Percentiles rank a stretch among this genome's conserved stretches.
Evolutionary conservation across 2,113 vertebrate species (phyloP).

Genomic region (Synchiropus splendidus): DNA sequence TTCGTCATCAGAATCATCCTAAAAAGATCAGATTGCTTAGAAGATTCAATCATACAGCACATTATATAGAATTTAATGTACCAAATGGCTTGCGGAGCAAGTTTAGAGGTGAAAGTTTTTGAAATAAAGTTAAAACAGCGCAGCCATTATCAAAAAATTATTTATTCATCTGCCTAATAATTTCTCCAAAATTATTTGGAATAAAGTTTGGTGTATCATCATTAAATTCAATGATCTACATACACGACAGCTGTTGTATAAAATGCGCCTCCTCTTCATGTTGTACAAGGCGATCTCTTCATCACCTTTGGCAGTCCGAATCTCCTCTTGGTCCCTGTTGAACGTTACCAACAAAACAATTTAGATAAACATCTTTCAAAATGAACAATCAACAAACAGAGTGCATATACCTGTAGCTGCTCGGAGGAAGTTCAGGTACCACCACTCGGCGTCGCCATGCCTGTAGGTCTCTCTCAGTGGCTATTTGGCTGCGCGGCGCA

Average conservation of each 20-base stretch:
- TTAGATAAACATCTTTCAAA: neutral
- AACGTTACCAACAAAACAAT: slow-evolving; percentile 1
- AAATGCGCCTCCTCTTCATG: slow-evolving; percentile 72
- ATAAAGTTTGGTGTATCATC: no score
- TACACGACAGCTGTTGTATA: slow-evolving; percentile 65
- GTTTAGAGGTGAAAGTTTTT: no score
- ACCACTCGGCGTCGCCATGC: slow-evolving; percentile 90
- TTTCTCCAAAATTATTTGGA: no score
- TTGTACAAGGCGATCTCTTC: slow-evolving; percentile 80
- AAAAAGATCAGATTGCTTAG: neutral
- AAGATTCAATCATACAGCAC: no score
- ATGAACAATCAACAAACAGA: neutral
- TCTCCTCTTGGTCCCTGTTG: slow-evolving; percentile 76
- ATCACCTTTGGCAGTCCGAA: slow-evolving; percentile 78
- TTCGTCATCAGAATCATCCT: slow-evolving; percentile 79
- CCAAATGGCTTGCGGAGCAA: no score
- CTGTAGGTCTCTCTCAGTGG: slow-evolving; percentile 87
- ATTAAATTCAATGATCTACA: no score
- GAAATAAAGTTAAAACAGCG: no score
- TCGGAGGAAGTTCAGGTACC: slow-evolving; percentile 79
- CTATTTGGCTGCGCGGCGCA: slow-evolving; percentile 89
- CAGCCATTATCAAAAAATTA: no score
- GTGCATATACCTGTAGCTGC: slow-evolving; percentile 70
- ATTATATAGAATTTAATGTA: no score
- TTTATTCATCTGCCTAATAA: no score